phyloP scores from a whole-genome alignment of 2,888 invertebrate species.

The Melolontha melolontha region DNA sequence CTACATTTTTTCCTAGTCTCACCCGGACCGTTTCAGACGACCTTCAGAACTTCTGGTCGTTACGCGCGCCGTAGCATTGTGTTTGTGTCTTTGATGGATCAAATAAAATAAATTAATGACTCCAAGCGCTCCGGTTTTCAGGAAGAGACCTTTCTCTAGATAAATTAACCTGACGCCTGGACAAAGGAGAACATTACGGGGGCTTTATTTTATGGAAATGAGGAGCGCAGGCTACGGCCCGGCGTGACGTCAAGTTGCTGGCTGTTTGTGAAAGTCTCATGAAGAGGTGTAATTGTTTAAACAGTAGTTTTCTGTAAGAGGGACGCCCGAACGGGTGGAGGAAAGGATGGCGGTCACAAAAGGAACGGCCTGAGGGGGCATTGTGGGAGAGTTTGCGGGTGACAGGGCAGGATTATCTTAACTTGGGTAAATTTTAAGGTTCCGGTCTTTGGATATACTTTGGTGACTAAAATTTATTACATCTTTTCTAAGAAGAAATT shows the following conservation, averaged over 20 bases:
- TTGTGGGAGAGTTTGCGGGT: too few relatives aligned
- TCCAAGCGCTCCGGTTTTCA: slow-evolving; percentile 11
- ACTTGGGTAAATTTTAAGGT: too few relatives aligned
- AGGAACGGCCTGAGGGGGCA: too few relatives aligned
- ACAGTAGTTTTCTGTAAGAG: slow-evolving; percentile 22
- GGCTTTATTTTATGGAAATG: slow-evolving; percentile 38
- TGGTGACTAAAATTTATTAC: too few relatives aligned
- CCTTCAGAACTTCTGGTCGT: slow-evolving; percentile 11
- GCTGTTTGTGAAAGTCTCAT: slow-evolving; percentile 15
- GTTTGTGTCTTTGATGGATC: slow-evolving; percentile 40
- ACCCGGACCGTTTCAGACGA: not conserved
- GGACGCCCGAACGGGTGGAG: not conserved
- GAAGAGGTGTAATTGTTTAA: slow-evolving; percentile 30
- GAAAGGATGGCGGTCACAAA: not conserved
- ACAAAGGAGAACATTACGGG: slow-evolving; percentile 34
- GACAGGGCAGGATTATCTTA: too few relatives aligned
- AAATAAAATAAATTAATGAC: slow-evolving; percentile 42
- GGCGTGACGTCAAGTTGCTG: slow-evolving; percentile 5
- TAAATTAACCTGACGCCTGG: slow-evolving; percentile 37
- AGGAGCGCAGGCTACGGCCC: slow-evolving; percentile 3
- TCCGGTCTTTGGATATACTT: too few relatives aligned
- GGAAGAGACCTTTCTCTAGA: slow-evolving; percentile 26
- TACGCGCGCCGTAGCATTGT: slow-evolving; percentile 9
- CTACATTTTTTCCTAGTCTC: not conserved
- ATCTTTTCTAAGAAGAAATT: too few relatives aligned